Percentiles rank a stretch among this genome's conserved stretches.
These are phyloP conservation scores for Adelosebastes latens DNA, from an alignment of 2,797 vertebrate genomes.

Conservation along the genomic window DNA sequence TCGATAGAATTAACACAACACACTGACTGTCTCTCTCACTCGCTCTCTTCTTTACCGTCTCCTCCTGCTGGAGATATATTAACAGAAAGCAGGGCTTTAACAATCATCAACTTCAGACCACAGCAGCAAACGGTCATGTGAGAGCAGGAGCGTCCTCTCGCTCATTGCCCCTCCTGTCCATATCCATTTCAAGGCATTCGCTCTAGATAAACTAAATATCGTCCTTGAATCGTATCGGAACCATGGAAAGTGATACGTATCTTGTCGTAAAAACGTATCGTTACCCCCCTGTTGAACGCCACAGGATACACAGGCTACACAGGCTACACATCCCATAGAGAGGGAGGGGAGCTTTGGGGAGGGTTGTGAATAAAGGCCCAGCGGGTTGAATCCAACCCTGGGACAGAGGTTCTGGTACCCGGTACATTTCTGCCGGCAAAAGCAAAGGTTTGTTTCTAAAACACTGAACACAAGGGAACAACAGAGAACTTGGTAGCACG, in stretches of 20 bases:
- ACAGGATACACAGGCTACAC: not conserved
- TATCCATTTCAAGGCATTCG: too few species aligned
- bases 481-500: not conserved
- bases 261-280: too few species aligned
- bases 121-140: not conserved
- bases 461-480: slow-evolving; percentile 9
- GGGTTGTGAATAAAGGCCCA: not conserved
- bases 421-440: not conserved
- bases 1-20: too few species aligned
- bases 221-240: too few species aligned
- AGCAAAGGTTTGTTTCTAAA: not conserved
- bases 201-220: too few species aligned
- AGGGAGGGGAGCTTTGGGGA: not conserved
- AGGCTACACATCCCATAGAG: not conserved
- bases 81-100: not conserved
- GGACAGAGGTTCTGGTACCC: not conserved
- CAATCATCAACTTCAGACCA: not conserved
- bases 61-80: too few species aligned
- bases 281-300: not conserved
- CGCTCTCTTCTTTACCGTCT: too few species aligned
- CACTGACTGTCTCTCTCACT: too few species aligned
- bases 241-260: too few species aligned
- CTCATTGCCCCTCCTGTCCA: too few species aligned
- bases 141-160: not conserved
- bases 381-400: not conserved